These are phyloP conservation scores for Lithobates pipiens DNA, from an alignment of 2,797 vertebrate genomes.

Conservation along the genomic window DNA sequence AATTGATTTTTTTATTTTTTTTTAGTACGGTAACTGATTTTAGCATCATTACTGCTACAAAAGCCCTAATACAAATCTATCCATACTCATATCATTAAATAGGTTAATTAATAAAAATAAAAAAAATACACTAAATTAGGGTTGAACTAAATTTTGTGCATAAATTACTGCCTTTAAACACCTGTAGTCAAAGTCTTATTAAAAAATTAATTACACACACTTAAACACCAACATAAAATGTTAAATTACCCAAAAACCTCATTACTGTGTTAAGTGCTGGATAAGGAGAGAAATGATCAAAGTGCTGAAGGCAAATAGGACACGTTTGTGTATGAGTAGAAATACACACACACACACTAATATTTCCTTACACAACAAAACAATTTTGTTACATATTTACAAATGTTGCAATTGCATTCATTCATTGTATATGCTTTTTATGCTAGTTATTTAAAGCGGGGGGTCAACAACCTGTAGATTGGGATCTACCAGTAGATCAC, in stretches of 20 bases:
- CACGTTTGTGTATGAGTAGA: neutral
- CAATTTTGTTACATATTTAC: too few relatives aligned
- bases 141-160: constrained; percentile 5
- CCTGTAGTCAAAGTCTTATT: constrained; percentile 27
- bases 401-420: too few relatives aligned
- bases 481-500: too few relatives aligned
- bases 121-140: neutral
- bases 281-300: neutral
- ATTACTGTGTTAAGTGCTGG: constrained; percentile 8
- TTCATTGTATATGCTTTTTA: too few relatives aligned
- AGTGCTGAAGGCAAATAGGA: neutral
- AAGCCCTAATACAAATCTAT: neutral
- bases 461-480: too few relatives aligned
- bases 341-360: too few relatives aligned
- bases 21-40: neutral
- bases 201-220: constrained; percentile 24
- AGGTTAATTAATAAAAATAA: constrained; percentile 9
- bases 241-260: neutral
- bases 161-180: constrained; percentile 18
- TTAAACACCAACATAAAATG: constrained; percentile 17
- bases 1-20: neutral
- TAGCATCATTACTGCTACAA: constrained; percentile 5
- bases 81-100: constrained; percentile 23
- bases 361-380: too few relatives aligned
- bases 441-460: too few relatives aligned